Evolutionary conservation across 2,113 vertebrate genomes (phyloP), one percentile per base, ranked within the genome.

Genomic region (Pristiophorus japonicus): DNA sequence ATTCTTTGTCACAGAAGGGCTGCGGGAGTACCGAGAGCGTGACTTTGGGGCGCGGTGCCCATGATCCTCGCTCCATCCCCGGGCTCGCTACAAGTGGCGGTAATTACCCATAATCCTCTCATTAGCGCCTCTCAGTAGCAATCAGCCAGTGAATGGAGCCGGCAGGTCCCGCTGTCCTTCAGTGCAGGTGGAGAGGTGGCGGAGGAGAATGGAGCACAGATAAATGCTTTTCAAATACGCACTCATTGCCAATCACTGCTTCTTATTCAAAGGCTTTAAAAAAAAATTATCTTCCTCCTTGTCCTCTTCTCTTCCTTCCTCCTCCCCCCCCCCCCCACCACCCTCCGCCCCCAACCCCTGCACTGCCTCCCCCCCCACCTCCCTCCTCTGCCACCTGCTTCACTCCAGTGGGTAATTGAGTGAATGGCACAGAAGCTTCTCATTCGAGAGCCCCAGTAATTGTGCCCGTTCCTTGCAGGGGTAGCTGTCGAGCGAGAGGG

Each of bases 331-430:
- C 34, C 75, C 12, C n/a, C 12, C 75, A 10, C 34, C 75, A 1
- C n/a, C 12, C 0, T 0, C 45, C 45, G 14, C 34, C 75, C 12
- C n/a, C 12, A n/a, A 10, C 34, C n/a, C 12, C 0, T 0, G 22
- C 45, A 5, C 78, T 6, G 3, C 73, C 73, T n/a, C n/a, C 38
- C 34, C 75, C 12, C n/a, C 12, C 75, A 10, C 34, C 75, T 1
- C n/a, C 12, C 0, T 0, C 45, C 45, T 18, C 78, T 6, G 3
- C 73, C 73, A 75, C 73, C 73, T 75, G 73, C 73, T 75, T 38
- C 10, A n/a, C 34, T 75, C 73, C 73, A 75, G 73, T 75, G 34
- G 34, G 73, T 75, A 75, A 75, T 75, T 75, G 73, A 75, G 2
- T 75, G 34, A 75, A 75, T 38, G 12, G 73, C 34, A 75, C 7